Base-by-base conservation (phyloP, 2,888 invertebrate genomes). In the Macaria liturata region DNA sequence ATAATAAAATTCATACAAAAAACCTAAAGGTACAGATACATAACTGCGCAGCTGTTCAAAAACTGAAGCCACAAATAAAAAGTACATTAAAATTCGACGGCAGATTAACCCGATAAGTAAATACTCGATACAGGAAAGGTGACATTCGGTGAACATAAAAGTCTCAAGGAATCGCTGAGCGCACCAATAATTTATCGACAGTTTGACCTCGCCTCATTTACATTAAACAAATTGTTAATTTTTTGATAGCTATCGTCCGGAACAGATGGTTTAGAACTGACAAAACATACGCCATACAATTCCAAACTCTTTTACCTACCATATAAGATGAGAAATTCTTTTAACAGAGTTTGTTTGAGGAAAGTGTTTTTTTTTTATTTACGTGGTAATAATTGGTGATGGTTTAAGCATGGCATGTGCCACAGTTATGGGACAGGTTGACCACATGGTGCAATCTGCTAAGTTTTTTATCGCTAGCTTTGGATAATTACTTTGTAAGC, bases 191-290 rank as follows among this genome's bases (percentile, higher is more conserved):
- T 86, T 91, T 91, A 91, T 87, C 81, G 84, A 83, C 71, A 75
- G 76, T 80, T 83, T 86, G 84, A 85, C 86, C 84, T 84, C 86
- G 82, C 81, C 84, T 88, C 87, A 90, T 91, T 91, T 90, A 85
- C 86, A 88, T 91, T 91, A 90, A 91, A 91, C 91, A 91, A 91
- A 91, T 91, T 91, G 90, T 91, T 91, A 91, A 91, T 91, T 91
- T 90, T 88, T 89, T 83, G 91, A 91, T 91, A 90, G 82, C 86
- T 81, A 90, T 91, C 91, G 81, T 86, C 86, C 83, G 86, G 83
- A 89, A 90, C 91, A 91, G 88, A 88, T 91, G 91, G 88, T 74
- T 67, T 63, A 63, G 72, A 73, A 62, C 71, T 62, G 51, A 54
- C 32, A 7, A 39, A 31, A 32, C 3, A 9, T 9, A 56, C 59